These are phyloP conservation scores for Alexandromys fortis DNA, from an alignment of 2,113 vertebrate species.

Conservation along the genomic window DNA sequence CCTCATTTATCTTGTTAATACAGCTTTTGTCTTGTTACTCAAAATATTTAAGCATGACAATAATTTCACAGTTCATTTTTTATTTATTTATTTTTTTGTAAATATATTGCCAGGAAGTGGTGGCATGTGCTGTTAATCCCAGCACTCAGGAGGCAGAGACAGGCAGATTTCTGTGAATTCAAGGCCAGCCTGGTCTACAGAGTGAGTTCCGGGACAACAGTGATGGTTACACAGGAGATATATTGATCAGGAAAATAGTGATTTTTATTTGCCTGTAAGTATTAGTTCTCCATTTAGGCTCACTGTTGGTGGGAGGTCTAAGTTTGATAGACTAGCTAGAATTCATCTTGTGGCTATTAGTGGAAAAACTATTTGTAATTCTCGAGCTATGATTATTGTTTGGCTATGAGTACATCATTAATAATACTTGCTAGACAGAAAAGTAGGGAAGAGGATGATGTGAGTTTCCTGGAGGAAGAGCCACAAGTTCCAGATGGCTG, in stretches of 20 bases:
- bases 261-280: no score
- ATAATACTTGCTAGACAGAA: no score
- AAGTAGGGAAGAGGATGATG: no score
- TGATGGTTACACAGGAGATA: neutral
- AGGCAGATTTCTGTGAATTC: neutral
- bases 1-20: neutral
- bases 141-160: neutral
- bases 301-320: no score
- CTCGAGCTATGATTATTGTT: no score
- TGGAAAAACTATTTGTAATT: no score
- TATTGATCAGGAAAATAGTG: no score
- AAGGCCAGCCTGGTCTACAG: neutral
- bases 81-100: neutral
- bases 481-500: neutral
- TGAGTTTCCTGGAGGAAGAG: neutral
- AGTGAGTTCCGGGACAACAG: neutral
- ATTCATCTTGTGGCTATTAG: no score
- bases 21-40: neutral
- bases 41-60: constrained; percentile 24
- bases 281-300: no score
- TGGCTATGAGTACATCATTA: no score
- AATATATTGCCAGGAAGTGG: neutral
- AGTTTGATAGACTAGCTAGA: no score
- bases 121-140: neutral
- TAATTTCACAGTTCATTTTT: neutral